phyloP scores from a whole-genome alignment of 2,888 invertebrate genomes.

The Drosophila vallismaia region DNA sequence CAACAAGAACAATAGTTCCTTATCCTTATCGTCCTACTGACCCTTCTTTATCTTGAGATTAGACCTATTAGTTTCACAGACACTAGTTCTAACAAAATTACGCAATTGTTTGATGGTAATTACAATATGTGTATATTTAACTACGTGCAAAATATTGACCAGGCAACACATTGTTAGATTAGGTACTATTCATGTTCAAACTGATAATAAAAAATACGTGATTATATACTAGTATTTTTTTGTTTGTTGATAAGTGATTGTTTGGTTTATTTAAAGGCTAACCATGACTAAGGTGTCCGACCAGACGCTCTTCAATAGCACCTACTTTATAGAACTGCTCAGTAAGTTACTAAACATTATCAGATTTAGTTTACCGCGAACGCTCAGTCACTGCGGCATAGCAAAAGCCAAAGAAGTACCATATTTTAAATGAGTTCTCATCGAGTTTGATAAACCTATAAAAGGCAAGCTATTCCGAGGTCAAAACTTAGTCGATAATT shows the following conservation, averaged over 20 bases:
- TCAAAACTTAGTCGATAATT: not conserved
- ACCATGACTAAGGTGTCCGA: slow-evolving; percentile 22
- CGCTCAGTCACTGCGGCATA: slow-evolving; percentile 20
- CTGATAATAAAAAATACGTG: not conserved
- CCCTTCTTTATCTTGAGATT: not conserved
- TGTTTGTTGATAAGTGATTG: slow-evolving; percentile 10
- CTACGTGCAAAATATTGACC: not conserved
- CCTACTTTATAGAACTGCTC: not conserved
- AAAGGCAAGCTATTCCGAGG: not conserved
- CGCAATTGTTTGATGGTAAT: not conserved
- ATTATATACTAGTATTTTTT: not conserved
- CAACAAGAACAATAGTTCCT: not conserved
- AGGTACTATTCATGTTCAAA: not conserved
- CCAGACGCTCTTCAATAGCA: not conserved
- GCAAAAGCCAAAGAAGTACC: not conserved
- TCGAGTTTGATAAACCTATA: slow-evolving; percentile 7
- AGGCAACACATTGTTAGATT: not conserved
- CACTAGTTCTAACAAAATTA: not conserved
- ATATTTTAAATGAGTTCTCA: not conserved
- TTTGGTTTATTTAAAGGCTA: not conserved
- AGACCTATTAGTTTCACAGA: not conserved
- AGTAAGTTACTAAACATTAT: not conserved
- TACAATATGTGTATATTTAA: too few relatives aligned
- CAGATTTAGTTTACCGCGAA: not conserved
- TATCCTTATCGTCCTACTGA: not conserved